phyloP scores from a whole-genome alignment of 2,888 invertebrate species.

The Drepana falcataria region DNA sequence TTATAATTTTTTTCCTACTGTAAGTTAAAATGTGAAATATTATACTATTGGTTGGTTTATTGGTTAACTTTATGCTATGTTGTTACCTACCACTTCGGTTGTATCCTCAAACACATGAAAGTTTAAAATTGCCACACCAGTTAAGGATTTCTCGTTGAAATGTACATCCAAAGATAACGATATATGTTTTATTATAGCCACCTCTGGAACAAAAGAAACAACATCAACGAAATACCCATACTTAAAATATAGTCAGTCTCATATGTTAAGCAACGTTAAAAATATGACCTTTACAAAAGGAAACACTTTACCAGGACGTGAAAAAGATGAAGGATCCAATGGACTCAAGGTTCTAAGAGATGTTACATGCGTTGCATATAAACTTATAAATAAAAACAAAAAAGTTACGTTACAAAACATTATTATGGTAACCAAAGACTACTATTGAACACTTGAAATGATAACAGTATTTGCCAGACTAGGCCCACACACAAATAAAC shows the following conservation, averaged over 20 bases:
- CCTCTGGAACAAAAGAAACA: conserved; percentile 70
- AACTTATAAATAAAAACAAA: background rate
- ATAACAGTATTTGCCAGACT: too few species aligned
- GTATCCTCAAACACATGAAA: conserved; percentile 81
- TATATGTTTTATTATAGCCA: conserved; percentile 81
- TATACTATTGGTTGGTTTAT: too few species aligned
- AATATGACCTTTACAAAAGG: background rate
- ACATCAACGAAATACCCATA: background rate
- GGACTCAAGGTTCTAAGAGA: conserved; percentile 77
- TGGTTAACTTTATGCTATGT: too few species aligned
- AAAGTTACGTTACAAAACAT: too few species aligned
- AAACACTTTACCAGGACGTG: conserved; percentile 82
- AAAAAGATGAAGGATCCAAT: conserved; percentile 89
- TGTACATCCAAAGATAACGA: conserved; percentile 83
- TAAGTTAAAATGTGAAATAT: too few species aligned
- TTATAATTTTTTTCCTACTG: too few species aligned
- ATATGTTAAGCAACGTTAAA: too few species aligned
- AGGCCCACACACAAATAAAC: too few species aligned
- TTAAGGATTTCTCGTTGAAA: conserved; percentile 83
- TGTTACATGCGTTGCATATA: background rate
- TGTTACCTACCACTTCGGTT: conserved; percentile 46
- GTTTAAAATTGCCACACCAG: conserved; percentile 82
- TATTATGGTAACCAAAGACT: too few species aligned
- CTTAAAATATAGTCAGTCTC: too few species aligned
- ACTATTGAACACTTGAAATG: too few species aligned